Evolutionary conservation across 1,140 invertebrate genomes (phyloP), one percentile per base, ranked within the genome.

Genomic region (Lordiphosa clarofinis): DNA sequence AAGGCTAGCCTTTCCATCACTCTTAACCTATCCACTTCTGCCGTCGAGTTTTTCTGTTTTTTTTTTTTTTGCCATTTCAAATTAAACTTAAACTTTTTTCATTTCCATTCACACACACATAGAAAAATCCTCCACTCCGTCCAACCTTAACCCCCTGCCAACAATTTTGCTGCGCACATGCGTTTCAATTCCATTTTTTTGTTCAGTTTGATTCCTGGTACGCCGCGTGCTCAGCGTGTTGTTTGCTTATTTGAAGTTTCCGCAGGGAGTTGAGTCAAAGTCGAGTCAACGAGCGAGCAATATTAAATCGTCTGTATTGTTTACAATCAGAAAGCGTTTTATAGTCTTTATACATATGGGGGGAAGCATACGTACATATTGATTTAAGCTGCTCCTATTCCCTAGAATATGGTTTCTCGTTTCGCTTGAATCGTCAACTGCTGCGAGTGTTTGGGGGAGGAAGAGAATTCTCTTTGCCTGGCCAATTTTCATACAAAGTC

Each of bases 231-330:
- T 75, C 61, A 71, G 76, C 75, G 76, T 61, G 76, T 75, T 81
- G 75, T 81, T 81, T 75, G 75, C 76, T 81, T 81, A 81, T 82
- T 82, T 82, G 71, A 81, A 81, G 75, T 81, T 82, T 82, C 75
- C 75, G 76, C 75, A 75, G 75, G 76, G 75, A 81, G 57, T 67
- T 44, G 64, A 42, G 70, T 56, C 50, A 54, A 39, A 10, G 33
- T 49, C 33, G 72, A 69, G 57, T 58, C 71, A 82, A 72, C 72
- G 62, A 68, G 72, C 78, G 62, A 59, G 63, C 72, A 82, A 81
- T 82, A 82, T 82, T 82, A 82, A 82, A 82, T 82, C 76, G 76
- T 76, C 72, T 75, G 76, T 82, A 82, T 82, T 82, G 76, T 82
- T 82, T 82, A 82, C 76, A 82, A 82, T 82, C 72, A 75, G 68